Base-by-base conservation (phyloP, 2,888 invertebrate species). In the Eulithis prunata region DNA sequence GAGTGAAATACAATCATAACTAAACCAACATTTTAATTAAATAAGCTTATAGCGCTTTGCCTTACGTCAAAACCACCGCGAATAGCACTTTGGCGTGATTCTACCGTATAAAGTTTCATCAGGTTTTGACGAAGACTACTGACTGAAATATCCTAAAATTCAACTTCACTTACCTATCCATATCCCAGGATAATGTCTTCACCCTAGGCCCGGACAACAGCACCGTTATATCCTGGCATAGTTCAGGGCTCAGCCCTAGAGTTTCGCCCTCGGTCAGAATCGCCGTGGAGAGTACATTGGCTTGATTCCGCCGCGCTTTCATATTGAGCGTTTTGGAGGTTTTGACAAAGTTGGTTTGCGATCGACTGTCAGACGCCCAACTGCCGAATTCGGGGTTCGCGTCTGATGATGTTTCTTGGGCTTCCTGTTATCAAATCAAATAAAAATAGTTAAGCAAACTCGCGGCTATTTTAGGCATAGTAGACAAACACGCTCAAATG, bases 141-240 rank as follows among this genome's bases (percentile, higher is more conserved):
- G 21, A 1, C 21, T 21, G 21, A 1, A 21, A 21, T 21, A 21
- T 21, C 21, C 21, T 21, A 32, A 32, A 32, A 32, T 32, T 3
- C 4, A 49, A 51, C 11, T 13, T 13, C 7, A 57, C 75, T 61
- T 57, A 93, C 92, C 92, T 86, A 64, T 91, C 86, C 84, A 95
- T 89, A 62, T 95, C 94, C 96, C 96, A 97, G 6, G 94, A 95
- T 2, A 97, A 90, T 53, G 95, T 94, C 78, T 96, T 96, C 72
- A 96, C 94, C 56, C 97, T 89, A 0, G 96, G 96, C 75, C 96
- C 95, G 57, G 95, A 95, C 13, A 96, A 85, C 64, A 96, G 93
- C 6, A 96, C 95, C 2, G 95, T 94, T 14, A 97, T 88, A 83
- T 96, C 96, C 81, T 96, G 95, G 78, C 95, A 95, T 43, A 96